Percentiles rank a stretch among this genome's conserved stretches.
Evolutionary conservation across 2,113 vertebrate species (phyloP).

Genomic region (Podarcis raffonei): DNA sequence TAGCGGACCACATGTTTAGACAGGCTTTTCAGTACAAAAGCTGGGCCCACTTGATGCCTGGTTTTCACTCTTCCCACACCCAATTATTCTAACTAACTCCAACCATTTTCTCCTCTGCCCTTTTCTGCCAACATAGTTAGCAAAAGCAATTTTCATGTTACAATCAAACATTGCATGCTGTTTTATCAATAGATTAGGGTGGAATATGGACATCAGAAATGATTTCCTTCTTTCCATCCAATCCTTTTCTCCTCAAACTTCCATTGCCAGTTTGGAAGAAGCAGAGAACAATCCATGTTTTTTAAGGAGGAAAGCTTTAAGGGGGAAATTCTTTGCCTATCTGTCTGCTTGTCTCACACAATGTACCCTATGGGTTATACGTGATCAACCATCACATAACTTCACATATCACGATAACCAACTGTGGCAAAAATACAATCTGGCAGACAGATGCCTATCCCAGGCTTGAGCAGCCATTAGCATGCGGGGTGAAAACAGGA

Average conservation of each 20-base stretch:
- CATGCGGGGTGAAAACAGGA: not conserved
- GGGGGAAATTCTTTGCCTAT: not conserved
- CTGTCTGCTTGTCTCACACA: not conserved
- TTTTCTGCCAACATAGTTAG: not conserved
- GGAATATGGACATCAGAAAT: not conserved
- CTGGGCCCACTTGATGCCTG: too few relatives aligned
- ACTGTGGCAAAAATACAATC: not conserved
- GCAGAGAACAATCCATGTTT: not conserved
- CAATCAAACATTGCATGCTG: not conserved
- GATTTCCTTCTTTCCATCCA: not conserved
- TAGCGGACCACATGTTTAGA: not conserved
- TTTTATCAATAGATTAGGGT: not conserved
- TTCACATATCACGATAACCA: too few relatives aligned
- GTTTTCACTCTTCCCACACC: not conserved
- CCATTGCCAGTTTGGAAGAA: not conserved
- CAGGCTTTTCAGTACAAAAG: not conserved
- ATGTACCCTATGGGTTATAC: not conserved
- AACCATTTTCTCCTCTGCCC: not conserved
- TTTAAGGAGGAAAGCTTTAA: not conserved
- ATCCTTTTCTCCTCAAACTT: not conserved
- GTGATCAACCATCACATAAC: not conserved
- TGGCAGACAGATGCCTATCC: not conserved
- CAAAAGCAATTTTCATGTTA: not conserved
- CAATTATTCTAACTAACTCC: not conserved
- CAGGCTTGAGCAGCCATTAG: not conserved